Evolutionary conservation across 2,797 vertebrate genomes (phyloP).

Genomic region (Anguilla megastoma): DNA sequence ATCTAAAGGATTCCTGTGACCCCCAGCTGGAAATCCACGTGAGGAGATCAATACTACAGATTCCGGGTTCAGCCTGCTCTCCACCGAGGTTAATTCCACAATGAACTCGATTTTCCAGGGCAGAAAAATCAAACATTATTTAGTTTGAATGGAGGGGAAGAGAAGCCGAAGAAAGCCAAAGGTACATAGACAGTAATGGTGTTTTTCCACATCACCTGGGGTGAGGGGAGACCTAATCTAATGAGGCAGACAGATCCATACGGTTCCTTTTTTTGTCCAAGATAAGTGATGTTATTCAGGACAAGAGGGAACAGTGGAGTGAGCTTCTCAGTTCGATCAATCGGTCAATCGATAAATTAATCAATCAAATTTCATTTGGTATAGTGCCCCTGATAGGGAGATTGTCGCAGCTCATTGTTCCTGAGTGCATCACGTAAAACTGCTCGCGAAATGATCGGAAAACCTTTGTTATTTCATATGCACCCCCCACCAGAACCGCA

Average conservation of each 20-base stretch:
- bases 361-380: constrained; percentile 17
- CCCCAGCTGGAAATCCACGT: constrained; percentile 29
- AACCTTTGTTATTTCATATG: background rate
- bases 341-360: constrained; percentile 33
- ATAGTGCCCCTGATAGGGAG: background rate
- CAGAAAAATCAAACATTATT: constrained; percentile 57
- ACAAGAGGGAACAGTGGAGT: constrained; percentile 37
- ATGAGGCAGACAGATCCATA: constrained; percentile 54
- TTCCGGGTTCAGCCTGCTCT: constrained; percentile 48
- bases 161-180: background rate
- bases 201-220: constrained; percentile 36
- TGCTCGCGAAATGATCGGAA: background rate
- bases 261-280: constrained; percentile 41
- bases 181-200: constrained; percentile 34
- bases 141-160: constrained; percentile 34
- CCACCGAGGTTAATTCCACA: constrained; percentile 53
- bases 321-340: constrained; percentile 41
- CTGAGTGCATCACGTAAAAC: background rate
- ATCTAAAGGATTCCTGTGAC: constrained; percentile 38
- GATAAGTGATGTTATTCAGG: constrained; percentile 53
- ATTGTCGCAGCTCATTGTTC: constrained; percentile 1
- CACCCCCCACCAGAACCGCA: background rate
- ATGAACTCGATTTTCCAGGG: constrained; percentile 52
- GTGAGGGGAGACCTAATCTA: constrained; percentile 49
- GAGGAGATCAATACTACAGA: constrained; percentile 46